A percentile compares a stretch with the other conserved stretches of the same genome.
Conservation (phyloP, 2,888 invertebrate genomes). For the Formica aserva region DNA sequence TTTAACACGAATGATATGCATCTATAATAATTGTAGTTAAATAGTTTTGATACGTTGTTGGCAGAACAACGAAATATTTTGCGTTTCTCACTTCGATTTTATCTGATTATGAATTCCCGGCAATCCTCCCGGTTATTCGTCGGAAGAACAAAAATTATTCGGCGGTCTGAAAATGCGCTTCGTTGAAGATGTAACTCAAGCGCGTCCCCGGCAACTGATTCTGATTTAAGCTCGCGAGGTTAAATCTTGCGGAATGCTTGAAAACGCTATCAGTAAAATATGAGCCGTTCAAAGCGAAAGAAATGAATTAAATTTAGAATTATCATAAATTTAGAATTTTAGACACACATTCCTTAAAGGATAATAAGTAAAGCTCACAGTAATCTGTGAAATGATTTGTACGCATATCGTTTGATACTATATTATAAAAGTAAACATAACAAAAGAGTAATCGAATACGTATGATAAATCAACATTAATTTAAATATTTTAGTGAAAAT, state of each 20-base stretch:
- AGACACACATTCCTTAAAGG: neutral
- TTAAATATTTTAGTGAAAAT: neutral
- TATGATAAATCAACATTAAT: neutral
- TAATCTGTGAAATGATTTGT: neutral
- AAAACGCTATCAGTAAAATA: constrained; percentile 66
- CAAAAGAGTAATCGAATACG: neutral
- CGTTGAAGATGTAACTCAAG: constrained; percentile 51
- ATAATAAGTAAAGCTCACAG: neutral
- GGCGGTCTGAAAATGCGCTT: constrained; percentile 43
- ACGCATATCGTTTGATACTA: neutral
- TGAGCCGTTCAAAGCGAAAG: constrained; percentile 53
- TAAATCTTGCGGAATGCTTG: constrained; percentile 69
- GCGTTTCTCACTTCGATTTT: neutral
- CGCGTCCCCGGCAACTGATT: constrained; percentile 42
- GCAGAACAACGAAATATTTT: neutral
- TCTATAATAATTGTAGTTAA: neutral
- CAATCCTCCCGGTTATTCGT: constrained; percentile 12
- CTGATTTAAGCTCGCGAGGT: constrained; percentile 67
- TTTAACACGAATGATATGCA: neutral
- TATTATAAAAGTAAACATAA: neutral
- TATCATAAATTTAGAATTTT: constrained; percentile 14
- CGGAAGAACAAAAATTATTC: constrained; percentile 43
- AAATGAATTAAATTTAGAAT: constrained; percentile 64
- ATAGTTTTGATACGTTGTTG: neutral
- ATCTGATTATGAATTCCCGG: constrained; percentile 6